Base-by-base conservation (phyloP, 2,888 invertebrate genomes). In the Melikaiella ostensackeni region DNA sequence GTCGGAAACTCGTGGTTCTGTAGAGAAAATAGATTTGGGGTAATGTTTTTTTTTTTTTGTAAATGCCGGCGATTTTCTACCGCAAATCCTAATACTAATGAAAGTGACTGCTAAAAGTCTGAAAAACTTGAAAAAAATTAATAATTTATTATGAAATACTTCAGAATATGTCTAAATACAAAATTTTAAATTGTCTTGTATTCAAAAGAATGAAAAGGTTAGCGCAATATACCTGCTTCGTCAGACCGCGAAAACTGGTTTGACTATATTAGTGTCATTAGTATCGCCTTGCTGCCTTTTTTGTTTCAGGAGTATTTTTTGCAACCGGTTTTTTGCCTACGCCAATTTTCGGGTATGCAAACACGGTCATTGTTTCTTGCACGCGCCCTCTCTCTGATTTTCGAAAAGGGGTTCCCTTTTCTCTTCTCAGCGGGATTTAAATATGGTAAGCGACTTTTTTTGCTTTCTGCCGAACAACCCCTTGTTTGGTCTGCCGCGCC, bases 401-500 rank as follows among this genome's bases (percentile, higher is more conserved):
- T 79, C 78, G 70, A 62, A 79, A 75, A 77, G 78, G 79, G 77
- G 80, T 75, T 77, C 85, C 87, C 87, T 86, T 86, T 87, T 86
- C 84, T 81, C 70, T 70, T 70, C 81, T 78, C 84, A 80, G 81
- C 85, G 79, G 85, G 84, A 86, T 87, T 87, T 86, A 86, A 87
- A 87, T 86, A 84, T 86, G 83, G 79, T 82, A 81, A 86, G 81
- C 85, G 83, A 85, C 83, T 88, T 88, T 87, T 84, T 87, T 86
- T 81, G 80, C 79, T 78, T 85, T 81, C 84, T 83, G 79, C 80
- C 77, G 79, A 77, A 77, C 81, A 81, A 83, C 85, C 90, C 89
- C 90, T 89, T 90, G 90, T 90, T 90, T 90, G 90, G 89, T 88
- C 87, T 90, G 87, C 86, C 90, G 90, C 90, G 90, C 90, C 90